Evolutionary conservation across 2,888 invertebrate genomes (phyloP).

Genomic region (Teinopalpus imperialis): DNA sequence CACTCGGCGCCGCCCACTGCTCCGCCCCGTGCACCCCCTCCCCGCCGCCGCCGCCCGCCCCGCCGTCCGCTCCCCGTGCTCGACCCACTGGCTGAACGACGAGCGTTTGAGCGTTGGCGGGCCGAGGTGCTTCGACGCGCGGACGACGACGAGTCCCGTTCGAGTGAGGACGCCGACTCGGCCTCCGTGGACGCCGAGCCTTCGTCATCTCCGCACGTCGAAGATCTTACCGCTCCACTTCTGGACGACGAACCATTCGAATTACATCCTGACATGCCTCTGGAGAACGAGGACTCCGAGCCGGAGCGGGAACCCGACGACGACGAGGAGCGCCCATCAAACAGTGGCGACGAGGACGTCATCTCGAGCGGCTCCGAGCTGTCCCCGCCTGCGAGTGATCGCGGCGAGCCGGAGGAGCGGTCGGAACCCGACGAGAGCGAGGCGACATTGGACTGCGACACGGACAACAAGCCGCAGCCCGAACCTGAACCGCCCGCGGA

Average conservation of each 20-base stretch:
- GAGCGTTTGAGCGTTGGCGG: slow-evolving; percentile 67
- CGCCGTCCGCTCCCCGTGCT: slow-evolving; percentile 41
- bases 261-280: slow-evolving; percentile 40
- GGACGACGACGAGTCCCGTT: slow-evolving; percentile 46
- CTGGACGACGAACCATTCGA: slow-evolving; percentile 45
- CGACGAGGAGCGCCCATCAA: slow-evolving; percentile 38
- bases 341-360: slow-evolving; percentile 41
- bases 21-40: slow-evolving; percentile 31
- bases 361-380: slow-evolving; percentile 45
- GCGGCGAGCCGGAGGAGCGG: slow-evolving; percentile 30
- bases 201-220: slow-evolving; percentile 30
- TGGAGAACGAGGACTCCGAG: slow-evolving; percentile 43
- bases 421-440: slow-evolving; percentile 36
- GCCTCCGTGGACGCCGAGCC: slow-evolving; percentile 27
- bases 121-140: slow-evolving; percentile 50
- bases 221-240: slow-evolving; percentile 36
- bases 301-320: slow-evolving; percentile 41
- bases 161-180: slow-evolving; percentile 49
- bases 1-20: slow-evolving; percentile 30
- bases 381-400: slow-evolving; percentile 39
- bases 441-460: slow-evolving; percentile 19
- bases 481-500: slow-evolving; percentile 18
- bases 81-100: slow-evolving; percentile 55
- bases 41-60: slow-evolving; percentile 34
- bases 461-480: slow-evolving; percentile 12